A percentile compares a stretch with the other conserved stretches of the same genome.
These are phyloP conservation scores for Phylloscopus trochilus DNA, from an alignment of 2,113 vertebrate species.

Conservation along the genomic window DNA sequence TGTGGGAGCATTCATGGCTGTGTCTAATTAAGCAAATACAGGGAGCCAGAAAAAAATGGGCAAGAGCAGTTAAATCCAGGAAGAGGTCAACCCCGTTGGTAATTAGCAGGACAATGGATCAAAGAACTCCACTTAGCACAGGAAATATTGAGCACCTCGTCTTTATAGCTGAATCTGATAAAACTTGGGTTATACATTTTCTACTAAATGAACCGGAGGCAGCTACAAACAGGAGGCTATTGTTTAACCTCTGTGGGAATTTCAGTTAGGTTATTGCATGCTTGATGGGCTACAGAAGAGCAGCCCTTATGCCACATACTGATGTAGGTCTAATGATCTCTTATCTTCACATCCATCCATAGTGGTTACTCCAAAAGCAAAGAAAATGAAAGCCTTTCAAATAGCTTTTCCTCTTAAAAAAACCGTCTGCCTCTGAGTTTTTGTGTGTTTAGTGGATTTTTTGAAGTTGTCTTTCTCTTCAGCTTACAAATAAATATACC, in stretches of 20 bases:
- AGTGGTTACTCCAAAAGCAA: constrained; percentile 14
- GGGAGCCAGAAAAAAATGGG: constrained; percentile 21
- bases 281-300: constrained; percentile 28
- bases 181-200: constrained; percentile 61
- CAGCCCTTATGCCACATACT: constrained; percentile 1
- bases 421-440: background rate
- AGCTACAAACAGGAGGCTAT: constrained; percentile 44
- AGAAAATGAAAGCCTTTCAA: constrained; percentile 36
- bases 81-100: constrained; percentile 20
- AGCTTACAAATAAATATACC: background rate
- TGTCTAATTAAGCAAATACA: constrained; percentile 61
- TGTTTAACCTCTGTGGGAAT: constrained; percentile 48
- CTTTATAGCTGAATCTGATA: constrained; percentile 56
- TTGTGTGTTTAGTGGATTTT: background rate
- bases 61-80: constrained; percentile 48
- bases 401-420: background rate
- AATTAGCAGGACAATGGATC: constrained; percentile 56
- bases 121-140: constrained; percentile 54
- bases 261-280: background rate
- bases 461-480: background rate
- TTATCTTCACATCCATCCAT: constrained; percentile 41
- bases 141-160: constrained; percentile 54
- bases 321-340: constrained; percentile 52
- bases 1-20: constrained; percentile 31
- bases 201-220: constrained; percentile 52